Evolutionary conservation across 2,888 invertebrate genomes (phyloP), one percentile per base, ranked within the genome.

Genomic region (Camponotus fellah): DNA sequence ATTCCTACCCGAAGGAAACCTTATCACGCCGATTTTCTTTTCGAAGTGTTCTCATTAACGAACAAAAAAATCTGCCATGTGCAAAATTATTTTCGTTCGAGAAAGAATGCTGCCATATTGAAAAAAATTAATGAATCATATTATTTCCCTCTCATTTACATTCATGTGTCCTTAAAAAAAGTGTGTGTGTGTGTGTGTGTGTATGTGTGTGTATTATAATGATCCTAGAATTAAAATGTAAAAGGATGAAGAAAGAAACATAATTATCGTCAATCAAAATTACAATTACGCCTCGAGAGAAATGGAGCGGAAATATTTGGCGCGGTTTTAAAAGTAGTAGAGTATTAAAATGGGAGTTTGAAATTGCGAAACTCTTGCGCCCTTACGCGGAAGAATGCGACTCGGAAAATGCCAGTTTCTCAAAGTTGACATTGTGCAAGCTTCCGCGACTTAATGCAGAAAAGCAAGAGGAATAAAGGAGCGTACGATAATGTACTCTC

Each of bases 401-500:
- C 82, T 79, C 46, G 21, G 37, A 58, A 82, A 68, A 46, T 43
- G 40, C 26, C 56, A 53, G 65, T 14, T 64, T 14, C 46, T 65
- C 58, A 34, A 68, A 79, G 10, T 53, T 58, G 79, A 66, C 76
- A 21, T 58, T 77, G 77, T 72, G n/a, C 53, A 60, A 72, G 74
- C 64, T 58, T 65, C 64, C 77, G 21, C 6, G 53, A 40, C 14
- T 40, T 82, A 76, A 82, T 66, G 65, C 43, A 68, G 26, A 53
- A 46, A 49, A 68, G 49, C 60, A 66, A 43, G 46, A 17, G 62
- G 53, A 32, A 60, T 17, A 21, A 37, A 62, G 49, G 62, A 49
- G 17, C 40, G 32, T 53, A 56, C 71, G 40, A 76, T 84, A 84
- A 77, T 83, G 46, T 72, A 84, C 77, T 76, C 21, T 69, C 53